Percentiles rank a stretch among this genome's conserved stretches.
These are phyloP conservation scores for Ranitomeya imitator DNA, from an alignment of 2,113 vertebrate genomes.

Conservation along the genomic window DNA sequence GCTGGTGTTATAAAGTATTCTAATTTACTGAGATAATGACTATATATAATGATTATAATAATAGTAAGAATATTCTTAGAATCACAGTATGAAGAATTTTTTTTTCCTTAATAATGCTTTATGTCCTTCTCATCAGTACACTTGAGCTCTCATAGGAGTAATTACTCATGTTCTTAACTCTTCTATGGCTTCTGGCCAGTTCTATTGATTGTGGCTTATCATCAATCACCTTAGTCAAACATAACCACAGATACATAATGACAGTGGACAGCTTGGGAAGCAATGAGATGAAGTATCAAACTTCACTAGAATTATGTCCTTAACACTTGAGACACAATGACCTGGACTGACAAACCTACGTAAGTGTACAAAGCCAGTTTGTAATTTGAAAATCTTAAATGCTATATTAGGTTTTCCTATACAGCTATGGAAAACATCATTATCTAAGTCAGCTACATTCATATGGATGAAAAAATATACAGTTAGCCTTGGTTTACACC, in stretches of 20 bases:
- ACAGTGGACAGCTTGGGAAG: not conserved
- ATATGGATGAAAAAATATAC: too few relatives aligned
- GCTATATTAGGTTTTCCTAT: too few relatives aligned
- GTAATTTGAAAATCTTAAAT: not conserved
- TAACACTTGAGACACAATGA: not conserved
- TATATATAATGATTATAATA: not conserved
- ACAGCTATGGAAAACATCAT: not conserved
- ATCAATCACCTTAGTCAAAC: constrained; percentile 23
- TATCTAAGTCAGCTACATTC: too few relatives aligned
- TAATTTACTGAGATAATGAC: too few relatives aligned
- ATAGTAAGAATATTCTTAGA: not conserved
- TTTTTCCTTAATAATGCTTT: not conserved
- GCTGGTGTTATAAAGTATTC: too few relatives aligned
- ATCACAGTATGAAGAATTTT: not conserved
- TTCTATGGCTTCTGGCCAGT: constrained; percentile 19
- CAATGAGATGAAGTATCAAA: not conserved
- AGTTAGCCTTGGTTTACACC: too few relatives aligned
- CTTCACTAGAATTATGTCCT: not conserved
- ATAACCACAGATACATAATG: not conserved
- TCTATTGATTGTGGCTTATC: constrained; percentile 40
- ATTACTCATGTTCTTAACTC: constrained; percentile 47
- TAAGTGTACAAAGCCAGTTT: not conserved
- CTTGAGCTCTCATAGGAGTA: constrained; percentile 11
- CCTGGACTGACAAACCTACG: not conserved
- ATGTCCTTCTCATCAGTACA: not conserved